Evolutionary conservation across 2,888 invertebrate genomes (phyloP).

Genomic region (Drosophila diplacantha): DNA sequence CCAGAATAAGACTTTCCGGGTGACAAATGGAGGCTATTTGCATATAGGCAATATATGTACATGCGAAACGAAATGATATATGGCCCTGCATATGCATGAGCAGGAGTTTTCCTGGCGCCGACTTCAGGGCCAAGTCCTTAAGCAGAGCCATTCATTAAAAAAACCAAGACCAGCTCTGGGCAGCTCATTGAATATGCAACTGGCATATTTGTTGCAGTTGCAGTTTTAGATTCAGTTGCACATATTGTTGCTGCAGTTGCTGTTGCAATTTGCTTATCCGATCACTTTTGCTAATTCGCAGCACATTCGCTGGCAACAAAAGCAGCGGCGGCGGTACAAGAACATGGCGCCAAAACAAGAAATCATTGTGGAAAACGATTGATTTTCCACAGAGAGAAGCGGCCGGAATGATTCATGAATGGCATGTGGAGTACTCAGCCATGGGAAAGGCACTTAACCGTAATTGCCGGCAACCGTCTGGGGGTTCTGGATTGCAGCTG

Average conservation of each 20-base stretch:
- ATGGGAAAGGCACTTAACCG: constrained; percentile 43
- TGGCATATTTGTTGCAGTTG: constrained; percentile 45
- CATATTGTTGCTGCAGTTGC: constrained; percentile 11
- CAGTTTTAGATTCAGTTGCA: constrained; percentile 18
- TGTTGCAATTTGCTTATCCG: constrained; percentile 71
- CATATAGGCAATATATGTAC: constrained; percentile 50
- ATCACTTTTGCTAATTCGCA: constrained; percentile 74
- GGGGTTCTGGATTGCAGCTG: constrained; percentile 8
- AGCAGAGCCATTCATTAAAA: constrained; percentile 61
- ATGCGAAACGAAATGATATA: constrained; percentile 62
- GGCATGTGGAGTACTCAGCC: constrained; percentile 31
- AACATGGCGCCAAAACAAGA: constrained; percentile 49
- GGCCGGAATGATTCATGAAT: constrained; percentile 53
- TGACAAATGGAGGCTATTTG: constrained; percentile 54
- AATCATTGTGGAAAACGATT: constrained; percentile 29
- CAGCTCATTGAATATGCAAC: constrained; percentile 58
- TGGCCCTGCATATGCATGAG: constrained; percentile 50
- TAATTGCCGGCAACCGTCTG: constrained; percentile 30
- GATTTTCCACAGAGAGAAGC: constrained; percentile 41
- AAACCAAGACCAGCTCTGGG: constrained; percentile 37
- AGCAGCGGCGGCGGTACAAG: constrained; percentile 26
- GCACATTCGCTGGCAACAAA: constrained; percentile 68
- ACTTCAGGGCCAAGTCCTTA: constrained; percentile 41
- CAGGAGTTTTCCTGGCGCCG: constrained; percentile 45
- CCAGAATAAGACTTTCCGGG: constrained; percentile 9